phyloP scores from a whole-genome alignment of 2,113 vertebrate genomes.

The Paedocypris sp. region DNA sequence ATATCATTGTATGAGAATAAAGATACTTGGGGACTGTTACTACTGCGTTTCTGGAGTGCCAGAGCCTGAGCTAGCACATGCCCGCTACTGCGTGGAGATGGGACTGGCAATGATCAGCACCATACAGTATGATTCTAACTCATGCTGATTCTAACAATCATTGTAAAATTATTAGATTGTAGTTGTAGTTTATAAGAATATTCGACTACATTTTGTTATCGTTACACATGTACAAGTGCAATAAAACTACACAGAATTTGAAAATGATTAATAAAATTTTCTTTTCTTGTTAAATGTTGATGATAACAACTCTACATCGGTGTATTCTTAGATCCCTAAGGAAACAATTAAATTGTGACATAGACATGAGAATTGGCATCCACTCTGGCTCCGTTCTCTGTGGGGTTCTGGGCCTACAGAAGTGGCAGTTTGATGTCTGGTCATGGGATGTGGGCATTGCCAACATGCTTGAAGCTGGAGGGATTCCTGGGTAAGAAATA shows the following conservation, averaged over 20 bases:
- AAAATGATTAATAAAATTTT: too few relatives aligned
- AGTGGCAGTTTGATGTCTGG: conserved; percentile 70
- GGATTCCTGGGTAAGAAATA: conserved; percentile 56
- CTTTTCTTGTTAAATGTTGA: too few relatives aligned
- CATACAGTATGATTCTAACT: conserved; percentile 74
- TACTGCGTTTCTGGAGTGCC: conserved; percentile 93
- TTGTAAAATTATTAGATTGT: too few relatives aligned
- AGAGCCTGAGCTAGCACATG: conserved; percentile 83
- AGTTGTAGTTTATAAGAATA: too few relatives aligned
- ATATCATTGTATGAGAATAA: conserved; percentile 88
- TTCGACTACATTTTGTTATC: too few relatives aligned
- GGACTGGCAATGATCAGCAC: conserved; percentile 93
- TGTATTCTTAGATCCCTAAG: conserved; percentile 39
- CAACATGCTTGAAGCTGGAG: conserved; percentile 62
- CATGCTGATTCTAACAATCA: too few relatives aligned
- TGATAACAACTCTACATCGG: neutral
- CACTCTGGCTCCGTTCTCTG: conserved; percentile 65
- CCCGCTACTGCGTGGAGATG: conserved; percentile 89
- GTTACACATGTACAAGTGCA: too few relatives aligned
- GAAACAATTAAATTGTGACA: conserved; percentile 49
- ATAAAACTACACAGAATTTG: too few relatives aligned
- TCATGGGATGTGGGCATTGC: conserved; percentile 63
- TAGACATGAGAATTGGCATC: conserved; percentile 66
- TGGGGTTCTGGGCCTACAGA: conserved; percentile 64
- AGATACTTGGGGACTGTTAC: conserved; percentile 94